Percentiles rank a stretch among this genome's conserved stretches.
Conservation (phyloP, 2,888 invertebrate genomes). For the Drosophila ezoana region DNA sequence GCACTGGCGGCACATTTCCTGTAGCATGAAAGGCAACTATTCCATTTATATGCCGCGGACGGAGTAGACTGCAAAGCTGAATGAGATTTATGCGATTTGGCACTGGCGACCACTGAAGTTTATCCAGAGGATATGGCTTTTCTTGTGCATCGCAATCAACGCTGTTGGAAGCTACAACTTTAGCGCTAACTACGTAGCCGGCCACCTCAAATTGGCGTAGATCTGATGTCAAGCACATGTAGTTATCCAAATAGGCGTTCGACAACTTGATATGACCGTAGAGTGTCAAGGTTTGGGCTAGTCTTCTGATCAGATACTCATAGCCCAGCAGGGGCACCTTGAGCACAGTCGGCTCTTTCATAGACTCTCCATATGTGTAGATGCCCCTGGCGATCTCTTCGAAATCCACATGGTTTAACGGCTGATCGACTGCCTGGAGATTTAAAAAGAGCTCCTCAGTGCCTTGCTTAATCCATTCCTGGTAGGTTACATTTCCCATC, state of each 20-base stretch:
- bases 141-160: neutral
- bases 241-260: slow-evolving; percentile 21
- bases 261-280: slow-evolving; percentile 48
- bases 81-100: slow-evolving; percentile 60
- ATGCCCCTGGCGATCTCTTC: slow-evolving; percentile 37
- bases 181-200: slow-evolving; percentile 9
- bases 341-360: slow-evolving; percentile 1
- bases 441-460: slow-evolving; percentile 56
- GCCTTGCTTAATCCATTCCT: slow-evolving; percentile 56
- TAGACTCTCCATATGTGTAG: neutral
- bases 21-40: slow-evolving; percentile 43
- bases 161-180: neutral
- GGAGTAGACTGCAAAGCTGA: slow-evolving; percentile 60
- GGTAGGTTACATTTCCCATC: slow-evolving; percentile 42
- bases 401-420: slow-evolving; percentile 43
- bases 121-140: neutral
- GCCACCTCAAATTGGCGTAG: slow-evolving; percentile 12
- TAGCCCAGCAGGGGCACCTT: slow-evolving; percentile 57
- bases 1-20: slow-evolving; percentile 35
- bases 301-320: slow-evolving; percentile 41
- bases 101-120: slow-evolving; percentile 54
- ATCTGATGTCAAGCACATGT: slow-evolving; percentile 28
- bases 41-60: slow-evolving; percentile 54
- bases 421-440: slow-evolving; percentile 33
- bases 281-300: slow-evolving; percentile 39